Percentiles rank a stretch among this genome's conserved stretches.
These are phyloP conservation scores for Seira ritae DNA, from an alignment of 2,888 invertebrate species.

Conservation along the genomic window DNA sequence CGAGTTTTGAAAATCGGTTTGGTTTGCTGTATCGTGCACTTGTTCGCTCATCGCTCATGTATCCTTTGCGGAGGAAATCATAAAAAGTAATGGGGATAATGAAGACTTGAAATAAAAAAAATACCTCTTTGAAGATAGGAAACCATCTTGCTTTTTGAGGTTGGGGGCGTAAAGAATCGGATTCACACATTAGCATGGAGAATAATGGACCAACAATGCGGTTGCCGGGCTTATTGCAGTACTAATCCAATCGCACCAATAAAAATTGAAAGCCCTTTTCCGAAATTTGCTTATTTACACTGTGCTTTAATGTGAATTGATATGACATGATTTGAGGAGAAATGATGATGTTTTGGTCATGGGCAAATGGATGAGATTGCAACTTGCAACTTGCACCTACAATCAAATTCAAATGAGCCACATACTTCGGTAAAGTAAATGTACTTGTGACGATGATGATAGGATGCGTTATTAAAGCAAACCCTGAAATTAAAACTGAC, in stretches of 20 bases:
- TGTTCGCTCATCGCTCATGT: too few relatives aligned
- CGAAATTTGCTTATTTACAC: neutral
- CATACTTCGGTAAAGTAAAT: neutral
- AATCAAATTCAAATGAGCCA: neutral
- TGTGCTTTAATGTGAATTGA: neutral
- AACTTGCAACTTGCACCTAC: too few relatives aligned
- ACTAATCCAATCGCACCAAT: too few relatives aligned
- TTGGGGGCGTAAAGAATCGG: neutral
- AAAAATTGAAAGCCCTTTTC: neutral
- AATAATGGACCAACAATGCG: too few relatives aligned
- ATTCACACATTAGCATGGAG: neutral
- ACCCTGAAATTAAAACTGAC: slow-evolving; percentile 2
- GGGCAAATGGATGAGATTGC: too few relatives aligned
- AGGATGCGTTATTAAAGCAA: neutral
- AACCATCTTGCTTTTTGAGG: neutral
- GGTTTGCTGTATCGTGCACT: too few relatives aligned
- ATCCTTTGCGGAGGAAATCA: neutral
- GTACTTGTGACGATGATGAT: neutral
- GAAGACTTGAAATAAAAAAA: neutral
- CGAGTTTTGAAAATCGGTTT: neutral
- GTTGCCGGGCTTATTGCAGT: too few relatives aligned
- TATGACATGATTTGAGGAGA: neutral
- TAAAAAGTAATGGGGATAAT: slow-evolving; percentile 5
- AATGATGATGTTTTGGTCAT: too few relatives aligned
- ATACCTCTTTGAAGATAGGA: neutral